A percentile compares a stretch with the other conserved stretches of the same genome.
Evolutionary conservation across 2,797 vertebrate genomes (phyloP).

Genomic region (Enteromius radiatus): DNA sequence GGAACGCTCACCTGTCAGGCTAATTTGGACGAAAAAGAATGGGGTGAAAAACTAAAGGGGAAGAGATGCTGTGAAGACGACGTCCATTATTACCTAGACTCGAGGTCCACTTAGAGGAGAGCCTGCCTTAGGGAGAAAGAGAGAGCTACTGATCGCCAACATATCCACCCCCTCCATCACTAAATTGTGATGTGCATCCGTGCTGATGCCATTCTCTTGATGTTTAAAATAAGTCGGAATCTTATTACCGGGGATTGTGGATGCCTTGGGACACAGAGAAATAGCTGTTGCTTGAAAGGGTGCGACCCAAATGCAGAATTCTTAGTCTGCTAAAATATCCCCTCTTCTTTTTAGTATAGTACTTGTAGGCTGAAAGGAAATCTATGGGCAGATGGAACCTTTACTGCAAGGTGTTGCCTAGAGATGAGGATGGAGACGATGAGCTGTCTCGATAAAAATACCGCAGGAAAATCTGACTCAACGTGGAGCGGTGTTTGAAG

Average conservation of each 20-base stretch:
- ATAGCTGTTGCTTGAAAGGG: constrained; percentile 35
- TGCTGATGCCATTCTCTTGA: constrained; percentile 23
- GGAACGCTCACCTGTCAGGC: constrained; percentile 10
- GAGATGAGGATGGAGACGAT: constrained; percentile 43
- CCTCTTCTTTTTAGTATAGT: constrained; percentile 8
- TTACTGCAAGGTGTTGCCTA: constrained; percentile 60
- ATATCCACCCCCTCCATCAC: constrained; percentile 1
- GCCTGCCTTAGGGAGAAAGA: neutral
- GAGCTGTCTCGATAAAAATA: constrained; percentile 28
- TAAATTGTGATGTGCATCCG: constrained; percentile 11
- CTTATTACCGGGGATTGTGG: constrained; percentile 5
- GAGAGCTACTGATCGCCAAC: constrained; percentile 1
- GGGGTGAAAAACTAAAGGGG: constrained; percentile 5
- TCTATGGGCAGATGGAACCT: constrained; percentile 54
- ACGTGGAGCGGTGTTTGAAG: neutral
- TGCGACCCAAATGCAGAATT: constrained; percentile 20
- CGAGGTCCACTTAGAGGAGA: neutral
- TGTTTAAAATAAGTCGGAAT: constrained; percentile 36
- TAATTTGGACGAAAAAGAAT: constrained; percentile 29
- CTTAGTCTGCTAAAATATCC: constrained; percentile 24
- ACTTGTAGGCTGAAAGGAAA: constrained; percentile 47
- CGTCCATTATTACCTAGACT: constrained; percentile 9
- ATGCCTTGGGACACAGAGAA: constrained; percentile 30
- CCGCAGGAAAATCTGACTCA: constrained; percentile 19
- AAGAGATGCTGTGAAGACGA: constrained; percentile 13